Evolutionary conservation across 1,140 invertebrate genomes (phyloP).

Genomic region (Oryctes rhinoceros): DNA sequence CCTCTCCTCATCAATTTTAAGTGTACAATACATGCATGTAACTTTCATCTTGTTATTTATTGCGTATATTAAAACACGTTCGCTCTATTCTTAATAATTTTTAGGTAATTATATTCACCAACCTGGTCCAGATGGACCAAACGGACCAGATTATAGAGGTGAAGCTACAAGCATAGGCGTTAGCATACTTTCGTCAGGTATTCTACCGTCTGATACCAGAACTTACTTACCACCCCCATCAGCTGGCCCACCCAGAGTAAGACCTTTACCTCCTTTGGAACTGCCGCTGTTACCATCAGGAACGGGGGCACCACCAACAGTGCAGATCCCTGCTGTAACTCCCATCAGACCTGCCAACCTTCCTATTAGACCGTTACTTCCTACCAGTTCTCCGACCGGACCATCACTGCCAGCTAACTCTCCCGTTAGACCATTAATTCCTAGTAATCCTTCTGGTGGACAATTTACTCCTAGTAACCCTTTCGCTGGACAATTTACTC

Average conservation of each 20-base stretch:
- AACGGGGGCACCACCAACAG: neutral
- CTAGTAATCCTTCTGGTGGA: no score
- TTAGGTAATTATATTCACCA: slow-evolving; percentile 17
- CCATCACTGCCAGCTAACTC: no score
- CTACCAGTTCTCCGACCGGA: no score
- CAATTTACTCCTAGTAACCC: no score
- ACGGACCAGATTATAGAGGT: slow-evolving; percentile 14
- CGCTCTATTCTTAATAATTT: neutral
- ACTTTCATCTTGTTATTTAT: no score
- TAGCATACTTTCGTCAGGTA: neutral
- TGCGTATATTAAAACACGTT: no score
- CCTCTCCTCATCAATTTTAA: no score
- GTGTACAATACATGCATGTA: no score
- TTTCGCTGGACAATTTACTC: no score
- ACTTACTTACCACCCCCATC: neutral
- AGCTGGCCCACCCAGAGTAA: neutral
- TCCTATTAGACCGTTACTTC: no score
- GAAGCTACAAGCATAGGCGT: neutral
- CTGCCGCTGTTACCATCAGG: neutral
- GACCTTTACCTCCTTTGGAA: neutral
- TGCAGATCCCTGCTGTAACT: neutral
- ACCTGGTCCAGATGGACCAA: neutral
- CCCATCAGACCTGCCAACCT: no score
- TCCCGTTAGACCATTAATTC: no score
- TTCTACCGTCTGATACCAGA: neutral